Evolutionary conservation across 2,113 vertebrate species (phyloP), one percentile per base, ranked within the genome.

Genomic region (Lamprotornis superbus): DNA sequence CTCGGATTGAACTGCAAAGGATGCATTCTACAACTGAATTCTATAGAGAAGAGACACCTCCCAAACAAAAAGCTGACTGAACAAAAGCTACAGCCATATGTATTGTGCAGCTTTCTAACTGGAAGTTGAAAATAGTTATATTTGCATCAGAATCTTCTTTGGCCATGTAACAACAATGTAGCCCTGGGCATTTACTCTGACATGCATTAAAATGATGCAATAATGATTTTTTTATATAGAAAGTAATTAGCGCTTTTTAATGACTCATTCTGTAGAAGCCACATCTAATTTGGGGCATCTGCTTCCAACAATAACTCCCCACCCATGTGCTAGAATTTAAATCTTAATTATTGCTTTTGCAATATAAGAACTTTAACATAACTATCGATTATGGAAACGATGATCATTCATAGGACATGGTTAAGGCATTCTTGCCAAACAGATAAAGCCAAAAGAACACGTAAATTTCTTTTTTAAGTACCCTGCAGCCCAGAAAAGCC

Each of bases 211-310:
- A 96, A 91, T 57, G 40, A 83, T 93, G 60, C 67, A 89, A 86
- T 93, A 96, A 96, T 50, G 69, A 80, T 65, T 97, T 97, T 94
- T 95, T 56, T 18, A 95, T 93, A 93, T 2, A 85, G 94, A 97
- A 97, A 97, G 61, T 61, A 96, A 97, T 97, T 95, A 93, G 69
- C 67, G 91, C 91, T 90, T 90, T 96, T 93, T 46, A 57, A 90
- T 77, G 28, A 95, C 92, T 87, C 56, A 84, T 96, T 97, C 93
- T 89, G 94, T 93, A 89, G 81, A 92, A 97, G 89, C 67, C 95
- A 91, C 75, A 77, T 94, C 79, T 97, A 95, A 97, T 97, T 95
- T 94, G 83, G 59, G 77, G 88, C 71, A 97, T 96, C 84, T 95
- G 77, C 42, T 97, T 97, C 79, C 81, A 90, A 95, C 55, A 96